Evolutionary conservation across 2,888 invertebrate species (phyloP), one percentile per base, ranked within the genome.

Genomic region (Chouioia cunea): DNA sequence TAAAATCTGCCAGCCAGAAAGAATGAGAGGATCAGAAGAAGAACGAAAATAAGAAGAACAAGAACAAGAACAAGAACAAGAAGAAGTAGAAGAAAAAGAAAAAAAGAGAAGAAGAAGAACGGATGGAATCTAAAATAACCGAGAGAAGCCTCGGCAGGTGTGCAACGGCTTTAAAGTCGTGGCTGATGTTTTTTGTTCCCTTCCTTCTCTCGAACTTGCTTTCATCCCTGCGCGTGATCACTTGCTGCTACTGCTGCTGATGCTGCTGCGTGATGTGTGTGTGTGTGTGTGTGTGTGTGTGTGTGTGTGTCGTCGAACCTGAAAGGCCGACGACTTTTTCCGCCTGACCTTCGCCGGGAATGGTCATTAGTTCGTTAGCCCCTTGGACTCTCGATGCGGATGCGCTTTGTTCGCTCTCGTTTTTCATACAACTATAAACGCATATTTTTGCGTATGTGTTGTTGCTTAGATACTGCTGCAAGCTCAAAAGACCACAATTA

Each of bases 131-230:
- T 36, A 36, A 36, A 36, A 36, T 36, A 36, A 36, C 4, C 36
- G 36, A 36, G 56, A 36, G 16, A 52, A 60, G 36, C 0, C 36
- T 36, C 46, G 65, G 60, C 74, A 74, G 74, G 71, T 74, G 74
- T 65, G 50, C 62, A 59, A 43, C 53, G 43, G 20, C 36, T 50
- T 52, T 18, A 53, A 66, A 63, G 16, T 22, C 44, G 43, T 48
- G 4, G 47, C 23, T 15, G 27, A 48, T n/a, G 22, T 23, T 64
- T 15, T 53, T 18, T 57, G 15, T 47, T 43, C 20, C 44, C 60
- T 70, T 27, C 46, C 57, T 65, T 52, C 47, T 23, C 48, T 52
- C 66, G 59, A 36, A 53, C 64, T 57, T 52, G 58, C 59, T 48
- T 66, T 71, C 70, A 74, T 71, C 71, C 71, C 71, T 43, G n/a